A percentile compares a stretch with the other conserved stretches of the same genome.
Conservation (phyloP, 2,888 invertebrate genomes). For the Pherbina coryleti region DNA sequence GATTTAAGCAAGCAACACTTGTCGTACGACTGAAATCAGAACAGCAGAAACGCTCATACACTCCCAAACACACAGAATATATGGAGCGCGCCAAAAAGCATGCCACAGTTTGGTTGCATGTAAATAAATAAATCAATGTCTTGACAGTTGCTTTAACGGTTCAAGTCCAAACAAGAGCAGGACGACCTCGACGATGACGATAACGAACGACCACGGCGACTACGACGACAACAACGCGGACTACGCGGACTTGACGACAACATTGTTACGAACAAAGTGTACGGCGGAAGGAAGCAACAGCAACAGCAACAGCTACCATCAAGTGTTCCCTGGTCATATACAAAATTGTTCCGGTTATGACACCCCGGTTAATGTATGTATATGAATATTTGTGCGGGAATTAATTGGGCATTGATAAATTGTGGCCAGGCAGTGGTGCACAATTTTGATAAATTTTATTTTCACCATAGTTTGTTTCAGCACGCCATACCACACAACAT, state of each 20-base stretch:
- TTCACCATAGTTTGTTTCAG: not conserved
- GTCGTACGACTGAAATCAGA: not conserved
- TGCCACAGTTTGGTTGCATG: slow-evolving; percentile 8
- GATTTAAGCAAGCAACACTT: not conserved
- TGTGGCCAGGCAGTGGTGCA: not conserved
- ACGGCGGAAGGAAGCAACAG: not conserved
- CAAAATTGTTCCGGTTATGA: slow-evolving; percentile 33
- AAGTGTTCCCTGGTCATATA: not conserved
- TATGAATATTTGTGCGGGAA: slow-evolving; percentile 12
- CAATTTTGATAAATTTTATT: not conserved
- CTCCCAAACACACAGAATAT: not conserved
- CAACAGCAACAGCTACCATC: not conserved
- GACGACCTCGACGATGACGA: not conserved
- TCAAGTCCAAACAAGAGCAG: slow-evolving; percentile 20
- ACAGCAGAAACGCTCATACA: not conserved
- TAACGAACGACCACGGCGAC: not conserved
- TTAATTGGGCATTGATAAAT: not conserved
- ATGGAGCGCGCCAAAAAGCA: slow-evolving; percentile 6
- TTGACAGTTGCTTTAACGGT: slow-evolving; percentile 38
- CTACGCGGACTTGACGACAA: not conserved
- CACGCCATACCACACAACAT: not conserved
- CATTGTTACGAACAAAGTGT: slow-evolving; percentile 12
- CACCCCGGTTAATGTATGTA: slow-evolving; percentile 21
- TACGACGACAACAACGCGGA: slow-evolving; percentile 7
- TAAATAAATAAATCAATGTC: slow-evolving; percentile 40